Evolutionary conservation across 2,113 vertebrate genomes (phyloP).

Genomic region (Cathartes aura): DNA sequence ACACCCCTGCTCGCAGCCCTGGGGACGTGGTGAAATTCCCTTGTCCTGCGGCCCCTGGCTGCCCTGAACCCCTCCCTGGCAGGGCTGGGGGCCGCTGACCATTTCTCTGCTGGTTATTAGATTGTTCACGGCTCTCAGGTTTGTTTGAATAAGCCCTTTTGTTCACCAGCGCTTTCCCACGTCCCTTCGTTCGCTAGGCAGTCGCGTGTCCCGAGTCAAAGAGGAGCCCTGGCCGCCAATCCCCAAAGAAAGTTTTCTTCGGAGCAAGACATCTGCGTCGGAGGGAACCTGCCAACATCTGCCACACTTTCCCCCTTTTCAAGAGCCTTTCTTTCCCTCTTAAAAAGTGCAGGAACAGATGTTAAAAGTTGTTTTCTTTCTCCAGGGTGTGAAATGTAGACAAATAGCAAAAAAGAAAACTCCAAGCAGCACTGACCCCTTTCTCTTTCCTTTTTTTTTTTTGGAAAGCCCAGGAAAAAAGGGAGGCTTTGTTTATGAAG

Average conservation of each 20-base stretch:
- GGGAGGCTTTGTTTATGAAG: constrained; percentile 29
- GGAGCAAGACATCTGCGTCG: constrained; percentile 77
- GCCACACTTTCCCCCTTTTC: constrained; percentile 59
- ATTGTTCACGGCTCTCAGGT: constrained; percentile 86
- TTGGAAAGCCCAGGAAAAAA: not conserved
- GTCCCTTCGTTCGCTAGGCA: constrained; percentile 81
- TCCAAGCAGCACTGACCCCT: not conserved
- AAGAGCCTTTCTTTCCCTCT: constrained; percentile 52
- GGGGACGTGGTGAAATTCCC: not conserved
- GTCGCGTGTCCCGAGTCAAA: constrained; percentile 85
- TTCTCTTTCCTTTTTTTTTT: not conserved
- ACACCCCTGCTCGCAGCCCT: not conserved
- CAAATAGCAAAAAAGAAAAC: constrained; percentile 48
- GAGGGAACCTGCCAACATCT: constrained; percentile 81
- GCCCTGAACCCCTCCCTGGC: not conserved
- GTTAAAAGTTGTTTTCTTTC: constrained; percentile 74
- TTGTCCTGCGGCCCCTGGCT: not conserved
- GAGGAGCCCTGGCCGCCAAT: constrained; percentile 63
- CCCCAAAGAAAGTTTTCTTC: constrained; percentile 64
- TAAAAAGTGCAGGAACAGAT: constrained; percentile 77
- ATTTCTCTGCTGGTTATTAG: constrained; percentile 78
- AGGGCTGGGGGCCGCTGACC: constrained; percentile 41
- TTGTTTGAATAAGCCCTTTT: constrained; percentile 86
- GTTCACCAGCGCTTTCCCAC: constrained; percentile 88
- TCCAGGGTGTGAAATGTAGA: constrained; percentile 59